These are phyloP conservation scores for Dunckerocampus dactyliophorus DNA, from an alignment of 2,113 vertebrate species.

Conservation along the genomic window DNA sequence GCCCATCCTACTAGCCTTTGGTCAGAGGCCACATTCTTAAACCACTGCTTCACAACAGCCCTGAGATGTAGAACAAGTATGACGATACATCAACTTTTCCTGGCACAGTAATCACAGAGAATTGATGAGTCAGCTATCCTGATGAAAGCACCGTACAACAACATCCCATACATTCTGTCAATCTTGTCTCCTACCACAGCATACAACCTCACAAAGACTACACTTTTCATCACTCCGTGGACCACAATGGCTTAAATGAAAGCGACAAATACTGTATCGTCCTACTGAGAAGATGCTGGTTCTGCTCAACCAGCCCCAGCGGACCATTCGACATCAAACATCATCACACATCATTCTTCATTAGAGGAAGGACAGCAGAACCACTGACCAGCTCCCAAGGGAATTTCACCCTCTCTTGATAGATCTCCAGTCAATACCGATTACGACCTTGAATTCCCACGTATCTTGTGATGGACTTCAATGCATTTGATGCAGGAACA, in stretches of 20 bases:
- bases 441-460: constrained; percentile 32
- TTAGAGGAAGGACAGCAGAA: constrained; percentile 15
- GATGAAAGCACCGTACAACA: background rate
- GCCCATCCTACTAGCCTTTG: no score
- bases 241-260: no score
- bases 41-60: no score
- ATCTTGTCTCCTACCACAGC: no score
- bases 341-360: constrained; percentile 15
- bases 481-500: constrained; percentile 16
- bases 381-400: constrained; percentile 2
- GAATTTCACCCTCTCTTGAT: constrained; percentile 19
- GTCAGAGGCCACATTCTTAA: no score
- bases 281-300: background rate
- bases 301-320: background rate
- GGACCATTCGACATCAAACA: background rate
- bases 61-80: no score
- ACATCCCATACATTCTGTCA: no score
- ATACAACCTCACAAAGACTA: no score
- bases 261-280: no score
- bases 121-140: background rate
- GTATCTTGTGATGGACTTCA: constrained; percentile 20
- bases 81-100: background rate
- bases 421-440: constrained; percentile 31
- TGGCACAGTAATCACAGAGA: background rate
- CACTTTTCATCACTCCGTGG: no score